phyloP scores from a whole-genome alignment of 2,113 vertebrate species.

The Nesogale talazaci region DNA sequence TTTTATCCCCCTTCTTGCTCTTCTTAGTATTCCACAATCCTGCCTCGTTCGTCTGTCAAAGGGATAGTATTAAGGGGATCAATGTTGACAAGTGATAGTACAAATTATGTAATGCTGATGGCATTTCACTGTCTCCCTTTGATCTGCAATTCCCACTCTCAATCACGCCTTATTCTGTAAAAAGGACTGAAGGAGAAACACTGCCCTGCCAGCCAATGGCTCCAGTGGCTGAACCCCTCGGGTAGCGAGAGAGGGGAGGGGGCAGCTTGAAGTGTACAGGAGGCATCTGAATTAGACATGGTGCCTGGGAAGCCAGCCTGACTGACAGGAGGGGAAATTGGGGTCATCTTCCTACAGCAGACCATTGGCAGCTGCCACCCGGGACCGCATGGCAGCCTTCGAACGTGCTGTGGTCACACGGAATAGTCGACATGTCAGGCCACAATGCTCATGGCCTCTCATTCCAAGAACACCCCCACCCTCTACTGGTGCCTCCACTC shows the following conservation, averaged over 20 bases:
- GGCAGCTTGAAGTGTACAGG: conserved; percentile 48
- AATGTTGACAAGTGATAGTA: conserved; percentile 89
- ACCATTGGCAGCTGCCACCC: conserved; percentile 45
- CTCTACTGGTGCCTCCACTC: background rate
- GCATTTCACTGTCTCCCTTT: conserved; percentile 86
- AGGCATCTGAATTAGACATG: conserved; percentile 57
- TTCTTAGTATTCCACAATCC: conserved; percentile 86
- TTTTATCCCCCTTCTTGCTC: conserved; percentile 85
- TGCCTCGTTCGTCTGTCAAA: conserved; percentile 85
- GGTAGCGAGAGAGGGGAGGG: background rate
- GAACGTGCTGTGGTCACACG: background rate
- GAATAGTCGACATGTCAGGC: background rate
- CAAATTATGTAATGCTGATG: conserved; percentile 90
- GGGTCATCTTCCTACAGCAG: conserved; percentile 63
- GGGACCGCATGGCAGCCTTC: background rate
- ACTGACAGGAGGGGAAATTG: conserved; percentile 75
- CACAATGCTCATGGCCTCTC: background rate
- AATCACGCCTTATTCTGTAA: conserved; percentile 83
- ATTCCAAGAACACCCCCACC: background rate
- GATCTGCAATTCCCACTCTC: conserved; percentile 86
- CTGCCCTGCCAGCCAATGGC: conserved; percentile 68
- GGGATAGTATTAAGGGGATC: conserved; percentile 87
- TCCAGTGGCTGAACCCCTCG: conserved; percentile 23
- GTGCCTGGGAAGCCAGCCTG: conserved; percentile 63
- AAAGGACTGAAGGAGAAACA: conserved; percentile 78